Evolutionary conservation across 2,113 vertebrate genomes (phyloP).

Genomic region (Irena cyanogastra): DNA sequence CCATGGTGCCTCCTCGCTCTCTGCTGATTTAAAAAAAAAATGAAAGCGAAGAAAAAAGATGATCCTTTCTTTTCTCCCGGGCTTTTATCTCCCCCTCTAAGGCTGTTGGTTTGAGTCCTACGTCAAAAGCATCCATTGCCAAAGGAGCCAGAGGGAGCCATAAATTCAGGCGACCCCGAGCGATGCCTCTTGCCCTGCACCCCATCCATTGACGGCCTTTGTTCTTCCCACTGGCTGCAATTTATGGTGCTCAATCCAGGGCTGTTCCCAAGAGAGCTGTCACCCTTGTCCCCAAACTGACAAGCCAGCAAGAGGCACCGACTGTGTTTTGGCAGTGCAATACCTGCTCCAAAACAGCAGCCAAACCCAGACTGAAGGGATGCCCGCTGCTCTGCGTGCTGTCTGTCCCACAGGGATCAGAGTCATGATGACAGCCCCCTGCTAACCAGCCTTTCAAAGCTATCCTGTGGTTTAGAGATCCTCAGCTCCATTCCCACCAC

Average conservation of each 20-base stretch:
- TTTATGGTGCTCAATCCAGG: not conserved
- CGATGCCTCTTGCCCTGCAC: not conserved
- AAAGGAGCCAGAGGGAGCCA: slow-evolving; percentile 40
- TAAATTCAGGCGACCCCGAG: not conserved
- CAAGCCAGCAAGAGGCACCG: not conserved
- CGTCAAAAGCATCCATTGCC: slow-evolving; percentile 13
- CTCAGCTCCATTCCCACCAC: not conserved
- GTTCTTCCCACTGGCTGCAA: not conserved
- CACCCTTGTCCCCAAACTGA: not conserved
- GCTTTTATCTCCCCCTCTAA: slow-evolving; percentile 53
- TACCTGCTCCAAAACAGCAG: not conserved
- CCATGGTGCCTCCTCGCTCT: slow-evolving; percentile 50
- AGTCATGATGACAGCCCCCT: not conserved
- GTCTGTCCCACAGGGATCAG: not conserved
- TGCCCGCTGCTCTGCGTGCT: not conserved
- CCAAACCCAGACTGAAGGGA: not conserved
- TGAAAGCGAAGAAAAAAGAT: not conserved
- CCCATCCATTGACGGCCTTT: not conserved
- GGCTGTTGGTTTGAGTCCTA: slow-evolving; percentile 5
- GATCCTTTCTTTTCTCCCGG: slow-evolving; percentile 47
- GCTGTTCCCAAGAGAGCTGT: not conserved
- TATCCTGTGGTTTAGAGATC: not conserved
- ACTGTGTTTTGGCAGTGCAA: not conserved
- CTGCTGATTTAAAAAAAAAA: not conserved
- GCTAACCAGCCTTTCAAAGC: not conserved